Base-by-base conservation (phyloP, 2,797 vertebrate species). In the Morus bassanus region DNA sequence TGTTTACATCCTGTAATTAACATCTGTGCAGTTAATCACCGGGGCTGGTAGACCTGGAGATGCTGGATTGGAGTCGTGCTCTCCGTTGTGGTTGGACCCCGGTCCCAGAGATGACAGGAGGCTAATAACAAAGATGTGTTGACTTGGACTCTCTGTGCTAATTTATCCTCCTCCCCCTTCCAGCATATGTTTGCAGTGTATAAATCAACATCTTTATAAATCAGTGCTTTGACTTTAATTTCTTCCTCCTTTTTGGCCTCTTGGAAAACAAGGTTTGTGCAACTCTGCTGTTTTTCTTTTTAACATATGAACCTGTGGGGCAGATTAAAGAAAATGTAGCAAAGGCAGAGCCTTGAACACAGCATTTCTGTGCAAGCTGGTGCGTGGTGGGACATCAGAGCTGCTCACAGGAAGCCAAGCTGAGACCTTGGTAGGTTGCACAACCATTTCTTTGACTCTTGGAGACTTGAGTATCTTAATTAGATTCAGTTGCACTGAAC, bases 1-100 rank as follows among this genome's bases (percentile, higher is more conserved):
- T 88, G 89, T 91, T 95, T 93, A 64, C 92, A 74, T 78, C 43
- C 94, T 41, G 57, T 93, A 87, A 97, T 96, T 95, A 93, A 76
- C 83, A 90, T 21, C 80, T 61, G 46, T 7, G 59, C 13, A 12
- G 35, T 87, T 95, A 82, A 97, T 97, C 64, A 79, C 13, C 0
- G 0, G 46, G 12, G 57, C 60, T 80, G 92, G 69, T 74, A 59
- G 51, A 23, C 45, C 28, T 3, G 2, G n/a, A 33, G 78, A 43
- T 1, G 12, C 74, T 57, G 91, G 64, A 28, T 0, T 3, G 35
- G 74, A 81, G 83, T 53, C 5, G 0, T 4, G 0, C 39, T 30
- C 75, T 65, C 72, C 2, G 7, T 12, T 45, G 64, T 0, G 12
- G 48, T 43, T 39, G 79, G 70, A 39, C 75, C 67, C 35, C 43